Evolutionary conservation across 2,888 invertebrate genomes (phyloP).

Genomic region (Allophyes oxyacanthae): DNA sequence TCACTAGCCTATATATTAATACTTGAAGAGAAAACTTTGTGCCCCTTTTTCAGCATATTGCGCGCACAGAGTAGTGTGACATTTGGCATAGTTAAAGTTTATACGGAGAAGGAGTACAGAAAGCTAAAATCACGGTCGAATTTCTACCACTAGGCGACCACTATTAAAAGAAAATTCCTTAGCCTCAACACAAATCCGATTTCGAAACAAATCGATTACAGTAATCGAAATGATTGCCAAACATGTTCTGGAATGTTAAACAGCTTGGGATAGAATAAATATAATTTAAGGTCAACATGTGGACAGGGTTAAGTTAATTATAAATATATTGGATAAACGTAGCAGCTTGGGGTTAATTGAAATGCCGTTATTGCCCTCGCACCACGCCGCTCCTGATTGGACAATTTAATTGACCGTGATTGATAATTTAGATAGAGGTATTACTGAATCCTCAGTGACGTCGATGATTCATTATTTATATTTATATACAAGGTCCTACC

Average conservation of each 20-base stretch:
- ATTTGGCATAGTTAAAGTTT: too few relatives aligned
- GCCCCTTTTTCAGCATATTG: too few relatives aligned
- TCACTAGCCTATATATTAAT: too few relatives aligned
- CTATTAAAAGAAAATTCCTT: constrained; percentile 32
- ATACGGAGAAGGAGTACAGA: too few relatives aligned
- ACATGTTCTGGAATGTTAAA: constrained; percentile 29
- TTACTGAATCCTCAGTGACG: constrained; percentile 58
- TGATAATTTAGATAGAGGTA: constrained; percentile 79
- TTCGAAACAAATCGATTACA: constrained; percentile 36
- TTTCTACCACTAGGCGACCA: too few relatives aligned
- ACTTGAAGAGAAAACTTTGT: too few relatives aligned
- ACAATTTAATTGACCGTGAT: constrained; percentile 77
- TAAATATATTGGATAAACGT: constrained; percentile 59
- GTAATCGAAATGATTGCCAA: constrained; percentile 30
- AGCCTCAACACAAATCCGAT: constrained; percentile 10
- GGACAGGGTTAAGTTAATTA: constrained; percentile 46
- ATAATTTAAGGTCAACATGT: constrained; percentile 18
- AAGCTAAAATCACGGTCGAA: too few relatives aligned
- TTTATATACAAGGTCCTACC: constrained; percentile 2
- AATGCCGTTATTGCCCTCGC: constrained; percentile 72
- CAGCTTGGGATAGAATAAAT: constrained; percentile 8
- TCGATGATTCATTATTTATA: constrained; percentile 42
- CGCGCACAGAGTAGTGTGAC: too few relatives aligned
- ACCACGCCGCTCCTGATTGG: constrained; percentile 67
- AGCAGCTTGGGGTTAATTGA: constrained; percentile 72